Evolutionary conservation across 2,797 vertebrate species (phyloP).

Genomic region (Pseudomugil tenellus): DNA sequence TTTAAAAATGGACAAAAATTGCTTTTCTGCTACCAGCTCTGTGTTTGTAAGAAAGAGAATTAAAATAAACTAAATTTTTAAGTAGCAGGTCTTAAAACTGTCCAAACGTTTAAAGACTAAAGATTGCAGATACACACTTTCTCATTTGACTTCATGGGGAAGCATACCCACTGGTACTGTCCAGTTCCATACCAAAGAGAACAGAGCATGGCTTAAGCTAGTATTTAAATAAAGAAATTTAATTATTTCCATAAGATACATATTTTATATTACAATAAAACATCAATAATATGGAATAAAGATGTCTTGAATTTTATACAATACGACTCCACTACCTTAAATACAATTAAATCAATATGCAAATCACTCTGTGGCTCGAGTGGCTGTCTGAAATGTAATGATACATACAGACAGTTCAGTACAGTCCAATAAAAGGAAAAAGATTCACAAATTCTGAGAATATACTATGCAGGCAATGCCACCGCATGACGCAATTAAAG

Average conservation of each 20-base stretch:
- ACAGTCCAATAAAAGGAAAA: not conserved
- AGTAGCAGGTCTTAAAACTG: too few relatives aligned
- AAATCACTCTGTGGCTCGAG: not conserved
- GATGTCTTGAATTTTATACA: too few relatives aligned
- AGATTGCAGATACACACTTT: too few relatives aligned
- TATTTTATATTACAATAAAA: not conserved
- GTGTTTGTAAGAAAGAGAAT: too few relatives aligned
- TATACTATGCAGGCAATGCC: not conserved
- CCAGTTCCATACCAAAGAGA: not conserved
- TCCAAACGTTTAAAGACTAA: too few relatives aligned
- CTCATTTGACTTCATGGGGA: not conserved
- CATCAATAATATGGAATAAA: too few relatives aligned
- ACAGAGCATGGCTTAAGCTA: not conserved
- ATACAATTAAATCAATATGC: too few relatives aligned
- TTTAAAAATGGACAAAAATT: too few relatives aligned
- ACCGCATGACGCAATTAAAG: not conserved
- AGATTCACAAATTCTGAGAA: not conserved
- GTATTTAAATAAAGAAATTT: not conserved
- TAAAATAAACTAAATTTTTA: too few relatives aligned
- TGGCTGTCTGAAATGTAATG: not conserved
- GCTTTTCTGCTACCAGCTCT: not conserved
- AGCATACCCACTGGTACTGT: not conserved
- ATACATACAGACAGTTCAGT: not conserved
- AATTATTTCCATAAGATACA: not conserved
- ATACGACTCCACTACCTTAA: too few relatives aligned